These are phyloP conservation scores for Apostichopus californicus DNA, from an alignment of 35 echinoderm and acorn worm species.

Conservation along the genomic window DNA sequence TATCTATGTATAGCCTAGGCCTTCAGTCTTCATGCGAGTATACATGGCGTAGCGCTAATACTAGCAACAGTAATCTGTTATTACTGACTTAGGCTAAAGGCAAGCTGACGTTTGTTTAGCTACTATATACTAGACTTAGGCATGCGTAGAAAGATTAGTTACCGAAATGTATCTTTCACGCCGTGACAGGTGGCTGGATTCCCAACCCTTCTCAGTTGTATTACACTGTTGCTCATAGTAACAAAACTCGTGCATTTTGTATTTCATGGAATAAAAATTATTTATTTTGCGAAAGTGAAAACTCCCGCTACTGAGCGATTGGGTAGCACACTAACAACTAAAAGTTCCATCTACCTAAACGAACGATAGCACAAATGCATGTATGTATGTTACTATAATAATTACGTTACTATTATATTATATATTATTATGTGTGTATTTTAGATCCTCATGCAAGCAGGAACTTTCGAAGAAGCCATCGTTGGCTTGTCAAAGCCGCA, in stretches of 20 bases:
- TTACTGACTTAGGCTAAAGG: neutral
- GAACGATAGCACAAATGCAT: too few species aligned
- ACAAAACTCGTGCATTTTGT: neutral
- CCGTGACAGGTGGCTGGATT: constrained; percentile 14
- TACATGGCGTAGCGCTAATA: too few species aligned
- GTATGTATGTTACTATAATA: too few species aligned
- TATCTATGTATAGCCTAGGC: too few species aligned
- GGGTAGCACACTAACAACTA: neutral
- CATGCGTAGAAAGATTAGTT: neutral
- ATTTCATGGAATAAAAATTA: neutral
- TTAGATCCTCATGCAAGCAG: too few species aligned
- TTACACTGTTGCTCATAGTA: neutral
- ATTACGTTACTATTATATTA: too few species aligned
- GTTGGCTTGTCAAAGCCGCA: too few species aligned
- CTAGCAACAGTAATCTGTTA: too few species aligned
- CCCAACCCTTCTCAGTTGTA: constrained; percentile 23
- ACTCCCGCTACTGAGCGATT: neutral
- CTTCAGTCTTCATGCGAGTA: too few species aligned
- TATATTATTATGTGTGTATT: too few species aligned
- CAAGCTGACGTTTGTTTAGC: neutral
- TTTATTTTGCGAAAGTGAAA: neutral
- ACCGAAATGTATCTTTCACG: constrained; percentile 22
- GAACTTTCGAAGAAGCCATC: too few species aligned
- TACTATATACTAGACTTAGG: neutral
- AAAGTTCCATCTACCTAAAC: neutral